Base-by-base conservation (phyloP, 2,113 vertebrate genomes). In the Struthio camelus region DNA sequence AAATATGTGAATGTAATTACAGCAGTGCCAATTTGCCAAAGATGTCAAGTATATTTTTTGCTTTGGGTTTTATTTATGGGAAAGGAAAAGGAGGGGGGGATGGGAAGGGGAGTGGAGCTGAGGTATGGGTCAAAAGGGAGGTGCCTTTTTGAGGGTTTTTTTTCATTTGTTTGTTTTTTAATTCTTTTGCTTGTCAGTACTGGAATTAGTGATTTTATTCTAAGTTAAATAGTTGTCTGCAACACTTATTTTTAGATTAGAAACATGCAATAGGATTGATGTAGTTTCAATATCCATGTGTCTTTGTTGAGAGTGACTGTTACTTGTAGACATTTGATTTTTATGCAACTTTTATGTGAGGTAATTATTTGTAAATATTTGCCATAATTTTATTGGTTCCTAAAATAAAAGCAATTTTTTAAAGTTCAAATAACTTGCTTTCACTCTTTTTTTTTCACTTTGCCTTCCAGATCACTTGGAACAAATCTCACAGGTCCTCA, bases 331-430 rank as follows among this genome's bases (percentile, higher is more conserved):
- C 98, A 99, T 99, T 98, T 98, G 97, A 98, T 99, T 99, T 98
- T 99, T 99, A 99, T 99, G 99, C 99, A 99, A 98, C 98, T 98
- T 99, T 99, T 99, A 99, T 99, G 99, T 99, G 99, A 99, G 98
- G 99, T 99, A 99, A 99, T 99, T 99, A 99, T 99, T 99, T 99
- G 99, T 99, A 99, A 99, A 99, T 99, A 99, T 99, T 99, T 99
- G 98, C 99, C 98, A 99, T 99, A 99, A 99, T 99, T 99, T 99
- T 99, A 99, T 99, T 99, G 98, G 99, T 99, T 99, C 98, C 98
- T 99, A 99, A 99, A 99, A 99, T 99, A 99, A 99, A 99, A 99
- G 98, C 99, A 99, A 99, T 99, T 98, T 99, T 99, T 99, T 99
- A 99, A 99, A 99, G 98, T 99, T 99, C 97, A 98, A 96, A 96